phyloP scores from a whole-genome alignment of 2,113 vertebrate species.

The Eulacestoma nigropectus region DNA sequence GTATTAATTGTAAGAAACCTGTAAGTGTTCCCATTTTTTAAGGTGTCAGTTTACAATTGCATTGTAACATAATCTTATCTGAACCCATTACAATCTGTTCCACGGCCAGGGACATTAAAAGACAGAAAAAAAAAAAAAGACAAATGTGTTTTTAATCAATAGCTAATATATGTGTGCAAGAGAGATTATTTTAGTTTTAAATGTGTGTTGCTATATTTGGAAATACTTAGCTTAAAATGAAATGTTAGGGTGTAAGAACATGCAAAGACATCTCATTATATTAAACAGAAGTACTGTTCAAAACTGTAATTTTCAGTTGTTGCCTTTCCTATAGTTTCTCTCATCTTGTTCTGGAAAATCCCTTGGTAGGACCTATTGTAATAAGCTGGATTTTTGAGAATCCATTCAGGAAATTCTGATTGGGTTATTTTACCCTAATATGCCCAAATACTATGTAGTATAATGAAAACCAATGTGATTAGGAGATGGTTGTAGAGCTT shows the following conservation, averaged over 20 bases:
- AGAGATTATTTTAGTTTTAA: not conserved
- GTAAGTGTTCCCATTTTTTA: constrained; percentile 2
- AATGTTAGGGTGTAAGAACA: not conserved
- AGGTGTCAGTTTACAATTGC: constrained; percentile 12
- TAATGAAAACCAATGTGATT: not conserved
- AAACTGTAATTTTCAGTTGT: not conserved
- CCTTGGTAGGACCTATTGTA: not conserved
- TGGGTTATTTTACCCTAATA: not conserved
- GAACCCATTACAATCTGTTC: not conserved
- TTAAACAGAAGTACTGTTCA: not conserved
- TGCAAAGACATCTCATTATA: not conserved
- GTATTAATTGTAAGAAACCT: constrained; percentile 30
- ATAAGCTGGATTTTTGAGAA: not conserved
- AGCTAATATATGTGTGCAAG: not conserved
- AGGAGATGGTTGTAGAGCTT: not conserved
- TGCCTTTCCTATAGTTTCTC: not conserved
- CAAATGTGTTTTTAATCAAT: not conserved
- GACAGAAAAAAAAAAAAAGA: not conserved
- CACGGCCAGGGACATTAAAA: constrained; percentile 1
- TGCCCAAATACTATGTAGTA: not conserved
- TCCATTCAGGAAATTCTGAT: not conserved
- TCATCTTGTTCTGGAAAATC: not conserved
- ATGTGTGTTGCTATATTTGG: not conserved
- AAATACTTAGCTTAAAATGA: not conserved
- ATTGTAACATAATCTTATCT: constrained; percentile 19